Conservation (phyloP, 2,888 invertebrate genomes). For the Disparrhopalites patrizii region DNA sequence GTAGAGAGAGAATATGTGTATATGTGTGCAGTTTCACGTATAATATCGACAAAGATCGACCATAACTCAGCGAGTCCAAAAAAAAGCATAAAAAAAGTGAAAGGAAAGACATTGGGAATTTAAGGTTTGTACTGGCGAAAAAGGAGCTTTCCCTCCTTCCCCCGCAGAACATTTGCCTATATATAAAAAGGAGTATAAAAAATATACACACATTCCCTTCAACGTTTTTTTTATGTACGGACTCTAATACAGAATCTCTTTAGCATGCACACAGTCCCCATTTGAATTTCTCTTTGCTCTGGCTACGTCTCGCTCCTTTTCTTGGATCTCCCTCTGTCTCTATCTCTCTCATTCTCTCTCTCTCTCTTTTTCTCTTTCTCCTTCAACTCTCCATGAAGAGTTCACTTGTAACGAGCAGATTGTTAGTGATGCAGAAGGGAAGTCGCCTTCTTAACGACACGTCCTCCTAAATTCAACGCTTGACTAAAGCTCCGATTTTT, state of each 20-base stretch:
- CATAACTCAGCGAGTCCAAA: too few relatives aligned
- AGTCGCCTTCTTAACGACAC: slow-evolving; percentile 28
- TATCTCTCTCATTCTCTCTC: background rate
- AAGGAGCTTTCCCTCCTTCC: too few relatives aligned
- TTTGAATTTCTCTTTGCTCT: background rate
- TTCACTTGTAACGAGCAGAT: background rate
- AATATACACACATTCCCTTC: too few relatives aligned
- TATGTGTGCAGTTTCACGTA: background rate
- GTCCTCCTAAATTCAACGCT: slow-evolving; percentile 34
- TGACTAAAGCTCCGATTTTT: slow-evolving; percentile 6
- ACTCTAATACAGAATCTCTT: background rate
- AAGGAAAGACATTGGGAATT: too few relatives aligned
- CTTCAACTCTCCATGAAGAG: background rate
- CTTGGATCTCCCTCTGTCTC: background rate
- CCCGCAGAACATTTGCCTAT: too few relatives aligned
- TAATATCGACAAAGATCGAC: too few relatives aligned
- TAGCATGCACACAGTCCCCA: background rate
- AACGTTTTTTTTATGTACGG: too few relatives aligned
- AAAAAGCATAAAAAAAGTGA: too few relatives aligned
- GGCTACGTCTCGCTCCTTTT: background rate
- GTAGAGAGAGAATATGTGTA: too few relatives aligned
- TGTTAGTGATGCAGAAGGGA: background rate
- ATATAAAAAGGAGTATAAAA: too few relatives aligned
- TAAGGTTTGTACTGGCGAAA: too few relatives aligned
- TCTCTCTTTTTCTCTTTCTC: background rate